Evolutionary conservation across 2,888 invertebrate species (phyloP).

Genomic region (Ophraella communa): DNA sequence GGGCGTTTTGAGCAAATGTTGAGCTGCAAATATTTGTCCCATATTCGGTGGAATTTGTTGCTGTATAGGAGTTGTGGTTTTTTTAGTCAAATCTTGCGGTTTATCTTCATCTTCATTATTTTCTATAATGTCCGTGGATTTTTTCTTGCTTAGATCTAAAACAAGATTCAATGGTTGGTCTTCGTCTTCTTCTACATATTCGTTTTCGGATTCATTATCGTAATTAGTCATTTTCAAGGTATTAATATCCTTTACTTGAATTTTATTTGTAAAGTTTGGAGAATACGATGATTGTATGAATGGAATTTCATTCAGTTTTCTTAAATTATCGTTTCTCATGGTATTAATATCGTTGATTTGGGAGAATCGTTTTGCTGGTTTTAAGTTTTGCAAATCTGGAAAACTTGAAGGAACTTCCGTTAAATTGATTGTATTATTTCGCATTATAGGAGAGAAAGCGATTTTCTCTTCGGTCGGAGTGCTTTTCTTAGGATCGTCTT

Average conservation of each 20-base stretch:
- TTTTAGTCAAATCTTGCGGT: constrained; percentile 61
- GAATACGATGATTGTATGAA: constrained; percentile 19
- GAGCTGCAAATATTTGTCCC: constrained; percentile 64
- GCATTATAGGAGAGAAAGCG: constrained; percentile 47
- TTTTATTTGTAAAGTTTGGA: constrained; percentile 45
- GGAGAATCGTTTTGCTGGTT: constrained; percentile 44
- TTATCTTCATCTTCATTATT: constrained; percentile 45
- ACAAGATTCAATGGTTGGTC: constrained; percentile 62
- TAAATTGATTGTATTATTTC: constrained; percentile 28
- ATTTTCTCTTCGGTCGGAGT: constrained; percentile 47
- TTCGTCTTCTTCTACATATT: constrained; percentile 50
- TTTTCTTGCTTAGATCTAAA: constrained; percentile 83
- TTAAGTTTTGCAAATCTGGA: constrained; percentile 46
- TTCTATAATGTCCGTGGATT: constrained; percentile 45
- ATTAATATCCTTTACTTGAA: constrained; percentile 67
- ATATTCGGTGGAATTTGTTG: constrained; percentile 42
- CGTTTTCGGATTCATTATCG: constrained; percentile 49
- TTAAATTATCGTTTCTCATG: constrained; percentile 45
- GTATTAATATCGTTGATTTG: constrained; percentile 44
- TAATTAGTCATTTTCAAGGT: constrained; percentile 66
- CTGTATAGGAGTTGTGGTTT: constrained; percentile 54
- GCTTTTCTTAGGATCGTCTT: constrained; percentile 64
- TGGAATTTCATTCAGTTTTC: constrained; percentile 44
- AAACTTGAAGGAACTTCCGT: constrained; percentile 34
- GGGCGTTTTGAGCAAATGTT: constrained; percentile 71